phyloP scores from a whole-genome alignment of 2,888 invertebrate species.

The Ommatoiulus sabulosus region DNA sequence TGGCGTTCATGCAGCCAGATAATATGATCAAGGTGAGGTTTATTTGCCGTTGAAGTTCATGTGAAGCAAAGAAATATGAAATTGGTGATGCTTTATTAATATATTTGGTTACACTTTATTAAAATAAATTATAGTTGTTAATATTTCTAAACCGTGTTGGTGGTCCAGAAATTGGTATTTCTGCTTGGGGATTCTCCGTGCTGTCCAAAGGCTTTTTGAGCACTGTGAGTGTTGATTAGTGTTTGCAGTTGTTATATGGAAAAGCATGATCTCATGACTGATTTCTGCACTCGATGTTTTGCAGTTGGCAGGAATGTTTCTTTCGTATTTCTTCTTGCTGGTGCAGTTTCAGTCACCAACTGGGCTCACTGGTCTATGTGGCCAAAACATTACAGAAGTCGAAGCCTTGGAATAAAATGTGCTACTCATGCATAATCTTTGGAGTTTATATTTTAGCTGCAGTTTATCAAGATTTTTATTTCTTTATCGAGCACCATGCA shows the following conservation, averaged over 20 bases:
- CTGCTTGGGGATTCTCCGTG: slow-evolving; percentile 52
- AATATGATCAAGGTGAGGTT: slow-evolving; percentile 50
- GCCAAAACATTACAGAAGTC: background rate
- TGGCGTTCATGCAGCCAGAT: slow-evolving; percentile 12
- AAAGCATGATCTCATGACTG: background rate
- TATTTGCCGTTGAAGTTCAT: background rate
- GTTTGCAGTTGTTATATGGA: background rate
- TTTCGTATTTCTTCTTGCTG: slow-evolving; percentile 52
- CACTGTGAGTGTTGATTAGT: background rate
- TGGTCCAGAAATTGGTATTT: slow-evolving; percentile 52
- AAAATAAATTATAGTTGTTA: background rate
- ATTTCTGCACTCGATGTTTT: background rate
- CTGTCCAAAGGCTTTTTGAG: slow-evolving; percentile 54
- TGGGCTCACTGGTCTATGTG: slow-evolving; percentile 11
- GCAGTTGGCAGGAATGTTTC: slow-evolving; percentile 53
- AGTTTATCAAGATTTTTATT: background rate
- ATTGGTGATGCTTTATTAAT: no score
- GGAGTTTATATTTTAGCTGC: background rate
- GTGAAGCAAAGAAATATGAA: no score
- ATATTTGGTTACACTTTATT: no score
- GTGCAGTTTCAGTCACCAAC: slow-evolving; percentile 53
- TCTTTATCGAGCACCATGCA: background rate
- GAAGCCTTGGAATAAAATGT: background rate
- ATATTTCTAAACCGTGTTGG: slow-evolving; percentile 51
- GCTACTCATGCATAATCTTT: background rate